Base-by-base conservation (phyloP, 1,140 invertebrate species). In the Philopotamus ludificatus region DNA sequence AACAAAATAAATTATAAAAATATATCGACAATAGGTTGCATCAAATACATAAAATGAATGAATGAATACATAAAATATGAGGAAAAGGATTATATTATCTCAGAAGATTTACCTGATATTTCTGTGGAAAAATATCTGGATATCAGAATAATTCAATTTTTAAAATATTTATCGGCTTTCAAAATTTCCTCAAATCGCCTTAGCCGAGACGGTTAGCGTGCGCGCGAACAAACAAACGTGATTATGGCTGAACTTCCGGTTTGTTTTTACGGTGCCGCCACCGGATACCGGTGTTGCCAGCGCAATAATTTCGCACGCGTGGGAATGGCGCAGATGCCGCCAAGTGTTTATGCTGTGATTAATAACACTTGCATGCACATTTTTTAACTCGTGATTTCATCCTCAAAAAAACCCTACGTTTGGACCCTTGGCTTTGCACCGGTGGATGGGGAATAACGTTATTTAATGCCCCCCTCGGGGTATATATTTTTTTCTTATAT, bases 201-300 rank as follows among this genome's bases (percentile, higher is more conserved):
- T 34, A 34, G 28, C 28, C 12, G 28, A 7, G n/a, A n/a, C 28
- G 4, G 4, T 12, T 34, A 34, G 28, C 28, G 28, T 34, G 28
- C 12, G 28, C 4, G 12, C 28, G 28, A 7, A 12, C 28, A 34
- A 34, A 34, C 12, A 34, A 34, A 34, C 4, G 28, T 34, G 28
- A 34, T 34, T 34, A 34, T 34, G 28, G 28, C 4, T 4, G 28
- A 12, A 34, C 28, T 34, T 34, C 28, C 39, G 34, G 54, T 18
- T 15, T 20, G 54, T 15, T 57, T 57, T 60, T 60, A 49, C 57
- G 57, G 57, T 41, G 54, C 34, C 57, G 57, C 10, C 10, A 47
- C 10, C 44, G 44, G 44, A 47, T 47, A 47, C 15, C 44, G 34
- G 34, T 39, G 34, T 12, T 34, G 28, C 4, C 12, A 4, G 28